Base-by-base conservation (phyloP, 2,797 vertebrate genomes). In the Sebastes oblongus region DNA sequence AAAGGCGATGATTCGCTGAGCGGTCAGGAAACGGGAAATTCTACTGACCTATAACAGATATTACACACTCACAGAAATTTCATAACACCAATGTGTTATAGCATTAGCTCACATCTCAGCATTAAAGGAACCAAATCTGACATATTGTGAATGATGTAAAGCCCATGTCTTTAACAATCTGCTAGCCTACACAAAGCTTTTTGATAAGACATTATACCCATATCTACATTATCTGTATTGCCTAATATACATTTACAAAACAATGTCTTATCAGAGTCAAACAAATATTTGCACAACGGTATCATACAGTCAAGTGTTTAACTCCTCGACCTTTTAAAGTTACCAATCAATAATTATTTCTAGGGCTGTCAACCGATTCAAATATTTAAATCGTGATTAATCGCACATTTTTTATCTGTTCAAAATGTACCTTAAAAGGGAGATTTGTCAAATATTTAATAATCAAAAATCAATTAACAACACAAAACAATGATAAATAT, bases 21-120 rank as follows among this genome's bases (percentile, higher is more conserved):
- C 78, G 73, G 70, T 87, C 84, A 88, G 79, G 72, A 86, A 83
- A 80, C 22, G 54, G 82, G 59, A 78, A 79, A 70, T 75, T 84
- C 77, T 72, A 25, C 34, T 69, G 24, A 75, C 75, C 24, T 7
- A 50, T 66, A 55, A 76, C 36, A 46, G n/a, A 62, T 18, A 66
- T 18, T 12, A 14, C 4, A 70, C 39, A 46, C 59, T 52, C 6
- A 16, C 52, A 74, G 18, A 7, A 32, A n/a, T 76, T 72, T 72
- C 58, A 74, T 30, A 60, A 78, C 61, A 16, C 6, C 3, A 2
- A 8, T 60, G 27, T 58, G 25, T 20, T 64, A 39, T 16, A 20
- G 24, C 11, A n/a, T 72, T n/a, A 65, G 6, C 12, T 8, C 3
- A 11, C 20, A 24, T n/a, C 14, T 77, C 52, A 65, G 16, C 24